phyloP scores from a whole-genome alignment of 2,797 vertebrate genomes.

The Cossypha polioptera region DNA sequence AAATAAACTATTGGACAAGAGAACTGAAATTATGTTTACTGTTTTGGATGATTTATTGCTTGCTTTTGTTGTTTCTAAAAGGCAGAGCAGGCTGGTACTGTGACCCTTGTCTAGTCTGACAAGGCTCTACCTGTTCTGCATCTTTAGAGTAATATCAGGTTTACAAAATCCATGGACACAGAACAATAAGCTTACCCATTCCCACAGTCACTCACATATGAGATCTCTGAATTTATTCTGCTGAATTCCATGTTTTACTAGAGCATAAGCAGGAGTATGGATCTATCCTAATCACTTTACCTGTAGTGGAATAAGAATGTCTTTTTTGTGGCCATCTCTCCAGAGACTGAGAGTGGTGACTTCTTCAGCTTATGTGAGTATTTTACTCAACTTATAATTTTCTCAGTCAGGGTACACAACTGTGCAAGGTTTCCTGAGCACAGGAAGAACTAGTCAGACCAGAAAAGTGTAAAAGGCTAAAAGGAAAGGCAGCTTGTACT shows the following conservation, averaged over 20 bases:
- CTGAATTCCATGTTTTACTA: neutral
- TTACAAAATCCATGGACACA: neutral
- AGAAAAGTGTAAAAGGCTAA: neutral
- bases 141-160: neutral
- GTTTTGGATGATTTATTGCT: slow-evolving; percentile 21
- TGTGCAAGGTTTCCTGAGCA: neutral
- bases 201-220: neutral
- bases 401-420: neutral
- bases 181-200: neutral
- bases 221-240: neutral
- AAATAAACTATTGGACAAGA: slow-evolving; percentile 27
- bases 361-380: neutral
- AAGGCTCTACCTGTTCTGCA: neutral
- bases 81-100: neutral
- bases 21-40: neutral
- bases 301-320: neutral
- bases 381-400: neutral
- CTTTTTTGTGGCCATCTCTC: neutral
- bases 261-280: neutral
- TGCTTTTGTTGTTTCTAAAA: neutral
- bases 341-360: neutral
- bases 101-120: neutral
- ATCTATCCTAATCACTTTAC: slow-evolving; percentile 13
- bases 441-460: neutral
- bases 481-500: neutral